A percentile compares a stretch with the other conserved stretches of the same genome.
Conservation (phyloP, 2,888 invertebrate genomes). For the Halocaridina rubra region DNA sequence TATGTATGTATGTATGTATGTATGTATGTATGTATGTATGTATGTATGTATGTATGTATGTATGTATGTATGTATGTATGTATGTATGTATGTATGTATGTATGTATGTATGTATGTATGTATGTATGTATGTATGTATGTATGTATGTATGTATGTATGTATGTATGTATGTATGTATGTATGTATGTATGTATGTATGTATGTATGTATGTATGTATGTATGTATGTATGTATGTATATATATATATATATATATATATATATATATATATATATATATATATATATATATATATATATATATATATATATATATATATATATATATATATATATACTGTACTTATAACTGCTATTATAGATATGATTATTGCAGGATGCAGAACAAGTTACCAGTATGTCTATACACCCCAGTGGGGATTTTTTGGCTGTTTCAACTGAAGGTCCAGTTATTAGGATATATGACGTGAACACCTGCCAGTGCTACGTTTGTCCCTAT, state of each 20-base stretch:
- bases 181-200: not conserved
- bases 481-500: conserved; percentile 91
- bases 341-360: too few relatives aligned
- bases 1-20: too few relatives aligned
- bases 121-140: too few relatives aligned
- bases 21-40: too few relatives aligned
- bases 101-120: too few relatives aligned
- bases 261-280: too few relatives aligned
- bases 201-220: not conserved
- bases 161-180: too few relatives aligned
- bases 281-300: not conserved
- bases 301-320: not conserved
- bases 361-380: conserved; percentile 79
- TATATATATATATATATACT: not conserved
- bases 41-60: too few relatives aligned
- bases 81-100: too few relatives aligned
- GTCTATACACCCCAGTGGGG: conserved; percentile 95
- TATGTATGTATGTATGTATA: not conserved
- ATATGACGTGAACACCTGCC: conserved; percentile 94
- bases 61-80: too few relatives aligned
- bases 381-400: conserved; percentile 90
- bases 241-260: too few relatives aligned
- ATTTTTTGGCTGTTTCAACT: conserved; percentile 93
- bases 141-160: too few relatives aligned
- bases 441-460: conserved; percentile 89